Evolutionary conservation across 2,113 vertebrate species (phyloP).

Genomic region (Chlamydotis undulata): DNA sequence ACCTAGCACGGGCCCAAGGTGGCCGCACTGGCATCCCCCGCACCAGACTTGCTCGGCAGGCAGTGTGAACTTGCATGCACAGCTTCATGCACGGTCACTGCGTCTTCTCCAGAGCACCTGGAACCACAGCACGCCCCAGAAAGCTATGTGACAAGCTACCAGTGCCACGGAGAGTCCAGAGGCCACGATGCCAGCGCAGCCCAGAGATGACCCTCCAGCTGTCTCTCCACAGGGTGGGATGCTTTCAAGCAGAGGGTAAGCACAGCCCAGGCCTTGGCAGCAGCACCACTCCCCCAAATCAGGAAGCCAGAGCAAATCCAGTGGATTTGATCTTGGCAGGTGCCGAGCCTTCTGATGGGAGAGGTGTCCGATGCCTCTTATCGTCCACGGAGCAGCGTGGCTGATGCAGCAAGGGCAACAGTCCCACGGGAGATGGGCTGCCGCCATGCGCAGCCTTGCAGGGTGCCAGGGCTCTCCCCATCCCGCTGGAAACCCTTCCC

Average conservation of each 20-base stretch:
- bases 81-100: neutral
- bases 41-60: neutral
- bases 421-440: too few relatives aligned
- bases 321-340: neutral
- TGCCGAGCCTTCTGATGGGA: neutral
- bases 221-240: neutral
- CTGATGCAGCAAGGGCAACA: neutral
- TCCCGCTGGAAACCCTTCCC: neutral
- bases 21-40: neutral
- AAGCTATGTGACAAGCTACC: rapidly evolving
- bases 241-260: neutral
- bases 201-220: neutral
- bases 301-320: neutral
- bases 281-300: rapidly evolving
- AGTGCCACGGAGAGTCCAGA: neutral
- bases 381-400: rapidly evolving
- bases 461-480: neutral
- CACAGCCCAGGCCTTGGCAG: neutral
- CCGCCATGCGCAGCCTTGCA: rapidly evolving
- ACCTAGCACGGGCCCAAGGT: neutral
- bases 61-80: neutral
- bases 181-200: neutral
- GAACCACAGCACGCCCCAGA: rapidly evolving
- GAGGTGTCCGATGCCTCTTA: neutral
- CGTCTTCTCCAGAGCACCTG: neutral